Evolutionary conservation across 2,797 vertebrate species (phyloP).

Genomic region (Scolopax rusticola): DNA sequence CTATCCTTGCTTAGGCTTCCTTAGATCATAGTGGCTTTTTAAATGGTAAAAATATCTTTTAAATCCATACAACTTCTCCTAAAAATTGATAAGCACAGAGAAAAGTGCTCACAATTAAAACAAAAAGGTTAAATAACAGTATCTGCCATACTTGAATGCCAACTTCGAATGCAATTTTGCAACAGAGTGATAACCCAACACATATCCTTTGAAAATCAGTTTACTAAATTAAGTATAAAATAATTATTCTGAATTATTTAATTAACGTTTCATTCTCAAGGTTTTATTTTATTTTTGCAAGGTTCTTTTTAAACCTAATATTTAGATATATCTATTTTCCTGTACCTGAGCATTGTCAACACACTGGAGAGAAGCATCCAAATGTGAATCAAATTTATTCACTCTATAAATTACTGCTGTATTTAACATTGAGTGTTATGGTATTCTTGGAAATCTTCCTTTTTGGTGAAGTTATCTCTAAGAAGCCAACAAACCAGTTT

Average conservation of each 20-base stretch:
- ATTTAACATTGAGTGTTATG: background rate
- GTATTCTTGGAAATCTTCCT: constrained; percentile 20
- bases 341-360: background rate
- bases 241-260: background rate
- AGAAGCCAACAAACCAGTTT: background rate
- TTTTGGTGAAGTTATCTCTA: background rate
- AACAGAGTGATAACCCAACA: background rate
- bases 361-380: background rate
- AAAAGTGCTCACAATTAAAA: background rate
- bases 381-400: background rate
- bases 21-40: background rate
- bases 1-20: background rate
- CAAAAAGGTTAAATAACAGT: background rate
- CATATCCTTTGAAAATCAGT: background rate
- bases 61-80: background rate
- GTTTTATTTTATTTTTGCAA: background rate
- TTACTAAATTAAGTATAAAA: background rate
- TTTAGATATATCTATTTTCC: background rate
- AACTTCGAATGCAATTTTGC: background rate
- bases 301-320: background rate
- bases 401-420: background rate
- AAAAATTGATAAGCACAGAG: background rate
- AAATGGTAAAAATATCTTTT: background rate
- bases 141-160: background rate
- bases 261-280: background rate